These are phyloP conservation scores for Mustela nigripes DNA, from an alignment of 2,113 vertebrate genomes.

Conservation along the genomic window DNA sequence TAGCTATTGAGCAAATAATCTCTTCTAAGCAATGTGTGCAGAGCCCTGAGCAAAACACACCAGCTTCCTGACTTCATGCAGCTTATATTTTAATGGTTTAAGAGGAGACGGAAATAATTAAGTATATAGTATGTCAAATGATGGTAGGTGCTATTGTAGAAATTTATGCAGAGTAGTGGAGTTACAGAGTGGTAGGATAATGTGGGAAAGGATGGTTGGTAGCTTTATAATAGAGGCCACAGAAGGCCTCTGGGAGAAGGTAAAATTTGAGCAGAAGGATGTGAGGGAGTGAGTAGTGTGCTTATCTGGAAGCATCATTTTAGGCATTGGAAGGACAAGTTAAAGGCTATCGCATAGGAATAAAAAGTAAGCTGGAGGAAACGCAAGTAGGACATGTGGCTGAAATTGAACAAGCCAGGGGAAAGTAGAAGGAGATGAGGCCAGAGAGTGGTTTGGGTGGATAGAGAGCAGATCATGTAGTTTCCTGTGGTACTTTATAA, in stretches of 20 bases:
- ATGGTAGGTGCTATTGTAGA: not conserved
- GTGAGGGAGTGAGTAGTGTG: not conserved
- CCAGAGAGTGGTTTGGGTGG: not conserved
- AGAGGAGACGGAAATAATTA: not conserved
- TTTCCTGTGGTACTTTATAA: slow-evolving; percentile 6
- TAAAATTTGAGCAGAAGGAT: not conserved
- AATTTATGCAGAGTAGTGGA: not conserved
- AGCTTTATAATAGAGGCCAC: not conserved
- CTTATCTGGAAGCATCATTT: slow-evolving; percentile 25
- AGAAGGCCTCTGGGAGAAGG: not conserved
- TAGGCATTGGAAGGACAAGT: not conserved
- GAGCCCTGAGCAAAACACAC: not conserved
- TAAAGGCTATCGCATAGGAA: not conserved
- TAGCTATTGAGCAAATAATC: slow-evolving; percentile 14
- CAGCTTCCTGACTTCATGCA: not conserved
- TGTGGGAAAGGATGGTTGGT: not conserved
- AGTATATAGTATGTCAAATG: not conserved
- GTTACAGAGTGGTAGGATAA: not conserved
- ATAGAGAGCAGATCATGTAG: not conserved
- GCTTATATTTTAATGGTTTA: slow-evolving; percentile 6
- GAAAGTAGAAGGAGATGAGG: not conserved
- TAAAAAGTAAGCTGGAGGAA: slow-evolving; percentile 11
- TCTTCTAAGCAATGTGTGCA: not conserved
- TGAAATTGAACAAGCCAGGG: not conserved
- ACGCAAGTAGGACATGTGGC: not conserved